These are phyloP conservation scores for Pristionchus fissidentatus DNA, from an alignment of 2,888 invertebrate genomes.

Conservation along the genomic window DNA sequence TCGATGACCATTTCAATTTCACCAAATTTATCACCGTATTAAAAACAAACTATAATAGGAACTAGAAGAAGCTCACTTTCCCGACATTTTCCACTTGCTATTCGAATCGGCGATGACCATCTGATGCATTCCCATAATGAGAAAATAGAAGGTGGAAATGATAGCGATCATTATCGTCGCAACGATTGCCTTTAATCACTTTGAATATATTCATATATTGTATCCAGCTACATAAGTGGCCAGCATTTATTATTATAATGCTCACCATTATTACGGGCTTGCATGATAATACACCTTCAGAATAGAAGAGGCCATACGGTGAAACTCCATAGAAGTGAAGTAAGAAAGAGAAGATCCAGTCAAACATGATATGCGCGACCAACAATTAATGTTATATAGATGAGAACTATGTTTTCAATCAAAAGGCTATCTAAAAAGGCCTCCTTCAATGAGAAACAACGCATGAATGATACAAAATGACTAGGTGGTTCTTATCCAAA, in stretches of 20 bases:
- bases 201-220: no score
- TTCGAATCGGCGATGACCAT: background rate
- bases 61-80: background rate
- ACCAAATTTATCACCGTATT: no score
- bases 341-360: background rate
- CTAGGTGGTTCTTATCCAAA: no score
- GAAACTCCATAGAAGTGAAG: background rate
- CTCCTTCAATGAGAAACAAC: no score
- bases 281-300: background rate
- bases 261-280: background rate
- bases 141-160: background rate
- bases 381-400: background rate
- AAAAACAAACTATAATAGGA: background rate
- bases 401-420: background rate
- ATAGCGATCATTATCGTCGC: background rate
- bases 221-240: no score
- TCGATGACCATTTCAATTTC: no score
- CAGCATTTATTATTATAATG: background rate
- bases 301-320: background rate
- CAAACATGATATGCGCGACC: background rate
- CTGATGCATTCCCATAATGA: constrained; percentile 7
- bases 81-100: background rate
- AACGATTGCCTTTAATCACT: background rate
- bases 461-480: no score
- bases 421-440: no score